Evolutionary conservation across 2,888 invertebrate species (phyloP), one percentile per base, ranked within the genome.

Genomic region (Eristalis intricaria): DNA sequence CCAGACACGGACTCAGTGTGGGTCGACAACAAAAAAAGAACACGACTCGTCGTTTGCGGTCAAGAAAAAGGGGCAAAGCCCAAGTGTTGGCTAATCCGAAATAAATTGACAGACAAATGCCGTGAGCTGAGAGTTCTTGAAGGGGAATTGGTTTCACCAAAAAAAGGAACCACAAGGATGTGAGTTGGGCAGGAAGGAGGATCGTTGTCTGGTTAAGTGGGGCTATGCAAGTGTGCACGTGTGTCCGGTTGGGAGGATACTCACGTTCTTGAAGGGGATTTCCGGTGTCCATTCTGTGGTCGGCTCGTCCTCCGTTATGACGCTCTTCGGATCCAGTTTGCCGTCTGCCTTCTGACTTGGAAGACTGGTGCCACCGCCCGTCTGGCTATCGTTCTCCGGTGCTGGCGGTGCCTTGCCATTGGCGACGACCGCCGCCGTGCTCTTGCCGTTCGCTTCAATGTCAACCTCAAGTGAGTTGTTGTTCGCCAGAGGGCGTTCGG

Each of bases 181-280:
- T 80, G 75, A 65, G 23, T 4, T 38, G 23, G n/a, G 13, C 38
- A 60, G 50, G 70, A 70, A 40, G 32, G 66, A 60, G 19, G 50
- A 63, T 26, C 61, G 29, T 38, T 13, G 19, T 13, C 35, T 8
- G 43, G 56, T 71, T 19, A 63, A 65, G 60, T 77, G 70, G 50
- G 50, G 13, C 11, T 35, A 35, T n/a, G 35, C 15, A n/a, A 43
- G 61, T 65, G 23, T 43, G 60, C 43, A 10, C 35, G 26, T 56
- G 32, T 56, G 56, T 23, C 22, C 23, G 22, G 22, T 4, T 26
- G 26, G 23, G 60, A 32, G 32, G 60, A 11, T 60, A 90, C 91
- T 93, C 94, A 98, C 98, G 93, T 97, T 97, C 94, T 97, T 96
- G 92, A 98, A 98, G 1, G 98, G 98, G 92, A 98, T 97, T 94